These are phyloP conservation scores for Oreochromis tanganicae DNA, from an alignment of 2,113 vertebrate genomes.

Conservation along the genomic window DNA sequence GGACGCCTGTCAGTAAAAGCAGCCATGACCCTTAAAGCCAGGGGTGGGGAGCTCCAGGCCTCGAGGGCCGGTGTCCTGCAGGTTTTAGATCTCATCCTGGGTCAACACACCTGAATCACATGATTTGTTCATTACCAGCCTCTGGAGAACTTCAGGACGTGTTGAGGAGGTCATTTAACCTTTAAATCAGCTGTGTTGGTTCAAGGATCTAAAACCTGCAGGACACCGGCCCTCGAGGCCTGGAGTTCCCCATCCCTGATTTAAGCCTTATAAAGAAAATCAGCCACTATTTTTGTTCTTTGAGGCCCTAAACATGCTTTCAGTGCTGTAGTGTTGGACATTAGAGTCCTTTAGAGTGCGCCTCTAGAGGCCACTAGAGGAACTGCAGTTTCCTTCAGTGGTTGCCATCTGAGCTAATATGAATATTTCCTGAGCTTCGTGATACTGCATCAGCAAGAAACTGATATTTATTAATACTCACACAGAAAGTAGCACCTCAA, in stretches of 20 bases:
- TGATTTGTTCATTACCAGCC: fast-evolving
- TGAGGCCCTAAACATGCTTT: too few species aligned
- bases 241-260: too few species aligned
- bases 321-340: too few species aligned
- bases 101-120: fast-evolving
- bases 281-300: too few species aligned
- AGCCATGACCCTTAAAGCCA: background rate
- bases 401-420: fast-evolving
- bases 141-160: background rate
- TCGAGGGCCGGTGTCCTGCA: fast-evolving
- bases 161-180: background rate
- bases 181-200: fast-evolving
- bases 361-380: background rate
- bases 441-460: background rate
- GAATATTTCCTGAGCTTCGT: background rate
- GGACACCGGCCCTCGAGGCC: too few species aligned
- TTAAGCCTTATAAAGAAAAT: too few species aligned
- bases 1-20: background rate
- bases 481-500: background rate
- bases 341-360: background rate
- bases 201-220: background rate
- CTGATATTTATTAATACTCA: fast-evolving
- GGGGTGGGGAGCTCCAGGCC: fast-evolving
- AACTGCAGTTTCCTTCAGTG: background rate
- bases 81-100: background rate